phyloP scores from a whole-genome alignment of 2,888 invertebrate genomes.

The Patella depressa region DNA sequence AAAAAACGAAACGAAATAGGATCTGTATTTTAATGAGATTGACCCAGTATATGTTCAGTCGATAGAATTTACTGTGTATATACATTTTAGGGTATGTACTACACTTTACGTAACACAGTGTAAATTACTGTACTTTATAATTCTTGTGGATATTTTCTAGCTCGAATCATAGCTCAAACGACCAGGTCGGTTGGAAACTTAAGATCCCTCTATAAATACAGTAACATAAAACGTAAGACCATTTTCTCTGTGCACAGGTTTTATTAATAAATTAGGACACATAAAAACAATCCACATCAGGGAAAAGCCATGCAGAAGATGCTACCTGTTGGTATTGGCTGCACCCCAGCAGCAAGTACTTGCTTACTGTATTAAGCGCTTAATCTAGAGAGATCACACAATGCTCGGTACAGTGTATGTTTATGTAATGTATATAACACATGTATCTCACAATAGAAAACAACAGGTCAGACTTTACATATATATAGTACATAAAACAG shows the following conservation, averaged over 20 bases:
- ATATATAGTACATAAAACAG: conserved; percentile 8
- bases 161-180: too few relatives aligned
- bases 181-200: too few relatives aligned
- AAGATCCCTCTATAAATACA: too few relatives aligned
- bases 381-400: conserved; percentile 9
- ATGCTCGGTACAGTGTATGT: conserved; percentile 13
- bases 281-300: conserved; percentile 36
- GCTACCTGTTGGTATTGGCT: background rate
- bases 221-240: too few relatives aligned
- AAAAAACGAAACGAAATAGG: too few relatives aligned
- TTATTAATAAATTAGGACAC: conserved; percentile 33
- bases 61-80: too few relatives aligned
- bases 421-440: conserved; percentile 8
- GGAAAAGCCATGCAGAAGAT: conserved; percentile 30
- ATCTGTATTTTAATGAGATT: too few relatives aligned
- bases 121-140: too few relatives aligned
- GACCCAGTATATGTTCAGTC: too few relatives aligned
- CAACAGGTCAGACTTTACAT: conserved; percentile 10
- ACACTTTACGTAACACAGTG: too few relatives aligned
- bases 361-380: conserved; percentile 13
- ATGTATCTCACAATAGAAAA: conserved; percentile 8
- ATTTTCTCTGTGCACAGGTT: conserved; percentile 35
- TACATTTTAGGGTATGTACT: too few relatives aligned
- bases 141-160: too few relatives aligned
- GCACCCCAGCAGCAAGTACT: conserved; percentile 8